Evolutionary conservation across 1,140 invertebrate genomes (phyloP), one percentile per base, ranked within the genome.

Genomic region (Sinonovacula constricta): DNA sequence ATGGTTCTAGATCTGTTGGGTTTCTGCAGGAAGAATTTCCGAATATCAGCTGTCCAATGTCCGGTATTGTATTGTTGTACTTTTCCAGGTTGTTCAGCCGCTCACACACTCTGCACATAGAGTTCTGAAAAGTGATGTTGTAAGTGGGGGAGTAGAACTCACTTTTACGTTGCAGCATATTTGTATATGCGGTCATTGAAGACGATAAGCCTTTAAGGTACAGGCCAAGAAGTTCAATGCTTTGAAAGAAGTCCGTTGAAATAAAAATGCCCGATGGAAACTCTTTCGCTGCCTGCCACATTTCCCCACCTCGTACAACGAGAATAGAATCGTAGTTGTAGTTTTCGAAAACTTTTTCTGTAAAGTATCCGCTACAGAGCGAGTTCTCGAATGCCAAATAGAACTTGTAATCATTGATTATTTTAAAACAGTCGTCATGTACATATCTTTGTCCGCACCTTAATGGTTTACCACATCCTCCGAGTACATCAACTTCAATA

Each of bases 371-470:
- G 26, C 57, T 65, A 12, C 71, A 74, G 54, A 74, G 65, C 18
- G 71, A 12, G 28, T 74, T 74, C 54, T 74, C 71, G 51, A 74
- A 74, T 28, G 71, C 71, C 36, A 74, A 62, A 34, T 63, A 74
- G 39, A 74, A 74, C 24, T 63, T 74, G 60, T 74, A 74, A 7
- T 59, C 65, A 30, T 74, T 74, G 12, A 74, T 28, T 2, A 74
- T n/a, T 36, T 65, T 56, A 22, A 74, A 74, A 34, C 71, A 74
- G 0, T 74, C 31, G 24, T 74, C 71, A 39, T 74, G 71, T 3
- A 74, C 49, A 30, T 74, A 74, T 26, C 65, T 59, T 34, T 59
- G 63, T 28, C 71, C 71, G 54, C 71, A 74, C 7, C 53, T 63
- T 60, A 59, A 74, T 0, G 71, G 59, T 33, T 39, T 63, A 39